phyloP scores from a whole-genome alignment of 2,113 vertebrate genomes.

The Patagioenas fasciata region DNA sequence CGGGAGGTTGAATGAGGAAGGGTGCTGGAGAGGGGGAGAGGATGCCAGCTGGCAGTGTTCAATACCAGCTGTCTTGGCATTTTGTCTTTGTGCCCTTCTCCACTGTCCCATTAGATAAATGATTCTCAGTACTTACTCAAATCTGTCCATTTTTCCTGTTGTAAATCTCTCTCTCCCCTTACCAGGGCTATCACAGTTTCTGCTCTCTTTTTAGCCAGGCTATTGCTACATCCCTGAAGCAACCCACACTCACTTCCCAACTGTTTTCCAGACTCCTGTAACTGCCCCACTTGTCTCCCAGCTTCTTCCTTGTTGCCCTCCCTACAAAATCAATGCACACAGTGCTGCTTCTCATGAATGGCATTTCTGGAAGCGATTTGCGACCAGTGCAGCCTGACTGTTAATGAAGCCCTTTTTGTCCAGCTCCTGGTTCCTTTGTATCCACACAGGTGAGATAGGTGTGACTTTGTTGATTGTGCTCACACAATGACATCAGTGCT shows the following conservation, averaged over 20 bases:
- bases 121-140: not conserved
- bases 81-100: not conserved
- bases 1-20: not conserved
- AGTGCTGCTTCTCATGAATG: not conserved
- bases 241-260: not conserved
- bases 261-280: not conserved
- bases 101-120: not conserved
- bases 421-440: not conserved
- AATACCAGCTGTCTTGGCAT: not conserved
- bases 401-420: not conserved
- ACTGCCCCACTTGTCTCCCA: not conserved
- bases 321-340: not conserved
- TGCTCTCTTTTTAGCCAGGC: not conserved
- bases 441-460: not conserved
- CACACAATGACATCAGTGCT: rapidly evolving
- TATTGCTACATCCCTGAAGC: not conserved
- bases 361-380: not conserved
- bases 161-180: not conserved
- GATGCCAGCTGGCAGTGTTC: not conserved
- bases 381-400: not conserved
- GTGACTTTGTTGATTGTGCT: not conserved
- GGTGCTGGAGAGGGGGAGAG: not conserved
- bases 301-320: not conserved
- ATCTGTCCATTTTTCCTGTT: not conserved
- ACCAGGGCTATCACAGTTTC: not conserved